Percentiles rank a stretch among this genome's conserved stretches.
phyloP scores from a whole-genome alignment of 1,140 invertebrate species.

The Tetraneura akinire region DNA sequence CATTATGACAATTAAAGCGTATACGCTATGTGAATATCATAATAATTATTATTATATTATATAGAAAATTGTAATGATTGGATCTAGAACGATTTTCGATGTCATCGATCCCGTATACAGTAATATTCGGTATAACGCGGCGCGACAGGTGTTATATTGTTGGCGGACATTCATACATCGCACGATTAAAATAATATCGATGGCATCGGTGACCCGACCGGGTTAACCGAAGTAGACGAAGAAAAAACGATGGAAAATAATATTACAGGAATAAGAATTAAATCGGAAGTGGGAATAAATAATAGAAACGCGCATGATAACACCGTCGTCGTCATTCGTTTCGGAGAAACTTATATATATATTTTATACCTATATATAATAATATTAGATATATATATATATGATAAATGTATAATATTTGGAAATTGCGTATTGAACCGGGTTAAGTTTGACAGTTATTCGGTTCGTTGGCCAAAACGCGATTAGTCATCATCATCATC shows the following conservation, averaged over 20 bases:
- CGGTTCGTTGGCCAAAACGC: conserved; percentile 49
- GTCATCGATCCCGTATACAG: conserved; percentile 38
- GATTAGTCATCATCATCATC: conserved; percentile 40
- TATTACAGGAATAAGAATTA: background rate
- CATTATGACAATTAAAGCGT: too few species aligned
- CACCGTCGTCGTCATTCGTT: background rate
- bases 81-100: conserved; percentile 17
- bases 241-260: background rate
- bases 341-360: too few species aligned
- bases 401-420: conserved; percentile 31
- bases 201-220: background rate
- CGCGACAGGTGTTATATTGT: conserved; percentile 37
- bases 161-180: background rate
- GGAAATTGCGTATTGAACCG: conserved; percentile 48
- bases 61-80: background rate
- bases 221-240: conserved; percentile 35
- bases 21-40: background rate
- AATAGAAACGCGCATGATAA: conserved; percentile 11
- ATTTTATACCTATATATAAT: too few species aligned
- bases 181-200: background rate
- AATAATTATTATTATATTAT: background rate
- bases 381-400: too few species aligned
- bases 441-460: conserved; percentile 50
- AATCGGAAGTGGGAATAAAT: background rate
- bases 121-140: background rate